phyloP scores from a whole-genome alignment of 2,113 vertebrate species.

The Oncorhynchus mykiss region DNA sequence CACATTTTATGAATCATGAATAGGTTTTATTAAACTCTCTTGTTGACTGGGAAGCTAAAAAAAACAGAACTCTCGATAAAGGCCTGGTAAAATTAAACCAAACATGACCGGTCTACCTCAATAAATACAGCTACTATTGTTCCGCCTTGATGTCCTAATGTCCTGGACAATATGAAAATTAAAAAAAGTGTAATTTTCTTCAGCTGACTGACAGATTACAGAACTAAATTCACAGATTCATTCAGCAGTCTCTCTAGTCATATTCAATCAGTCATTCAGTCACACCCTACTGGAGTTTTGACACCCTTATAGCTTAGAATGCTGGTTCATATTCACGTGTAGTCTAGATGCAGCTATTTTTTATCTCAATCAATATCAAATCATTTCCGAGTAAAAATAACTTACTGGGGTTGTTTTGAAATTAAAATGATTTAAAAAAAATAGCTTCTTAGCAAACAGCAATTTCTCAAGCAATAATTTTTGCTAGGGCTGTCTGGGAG shows the following conservation, averaged over 20 bases:
- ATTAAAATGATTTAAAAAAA: too few relatives aligned
- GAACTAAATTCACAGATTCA: constrained; percentile 34
- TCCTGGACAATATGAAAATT: constrained; percentile 20
- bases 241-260: constrained; percentile 29
- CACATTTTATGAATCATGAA: constrained; percentile 32
- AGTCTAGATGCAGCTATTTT: neutral
- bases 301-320: neutral
- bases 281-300: constrained; percentile 2
- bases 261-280: constrained; percentile 33
- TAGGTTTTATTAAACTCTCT: constrained; percentile 37
- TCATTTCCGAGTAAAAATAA: too few relatives aligned
- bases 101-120: constrained; percentile 46
- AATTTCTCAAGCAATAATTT: too few relatives aligned
- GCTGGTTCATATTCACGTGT: neutral
- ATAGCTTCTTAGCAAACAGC: too few relatives aligned
- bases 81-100: constrained; percentile 1
- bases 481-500: too few relatives aligned
- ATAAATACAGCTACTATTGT: constrained; percentile 51
- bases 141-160: constrained; percentile 27
- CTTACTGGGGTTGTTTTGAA: too few relatives aligned
- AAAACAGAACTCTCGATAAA: constrained; percentile 52
- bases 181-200: constrained; percentile 23
- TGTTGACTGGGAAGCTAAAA: constrained; percentile 6
- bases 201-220: constrained; percentile 32
- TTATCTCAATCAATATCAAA: too few relatives aligned